Evolutionary conservation across 2,113 vertebrate genomes (phyloP), one percentile per base, ranked within the genome.

Genomic region (Callaeas wilsoni): DNA sequence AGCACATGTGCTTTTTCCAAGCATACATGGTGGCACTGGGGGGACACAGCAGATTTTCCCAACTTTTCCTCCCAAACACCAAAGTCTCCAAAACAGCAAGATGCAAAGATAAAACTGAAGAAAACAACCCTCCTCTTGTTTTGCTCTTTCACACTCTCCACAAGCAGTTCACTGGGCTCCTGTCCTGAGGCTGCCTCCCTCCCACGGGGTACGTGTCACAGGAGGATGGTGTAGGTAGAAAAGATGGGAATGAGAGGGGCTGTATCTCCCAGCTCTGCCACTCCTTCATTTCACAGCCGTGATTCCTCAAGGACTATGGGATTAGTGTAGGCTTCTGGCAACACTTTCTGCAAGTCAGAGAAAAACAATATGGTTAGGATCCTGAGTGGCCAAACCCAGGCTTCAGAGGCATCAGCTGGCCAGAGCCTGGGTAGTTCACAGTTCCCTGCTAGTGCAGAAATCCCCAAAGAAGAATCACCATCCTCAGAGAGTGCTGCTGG

Each of bases 281-380:
- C 13, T 16, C 33, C 50, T 80, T 53, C 27, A 11, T 76, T 74
- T 96, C 87, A 95, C 44, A 96, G 64, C 42, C 41, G 92, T 83
- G 96, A 93, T 84, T 97, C 96, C 46, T 94, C 76, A 60, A 91
- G 83, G 60, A 93, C 57, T 44, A 71, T 62, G 27, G 93, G 53
- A 85, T 89, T 64, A 37, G 21, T 6, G 26, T 74, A 57, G 70
- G 59, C 67, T 89, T 92, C 88, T 82, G 94, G 70, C 57, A 84
- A 50, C 41, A n/a, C 94, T 87, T 94, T 96, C 92, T 97, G 82
- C 62, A 97, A 97, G 23, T 95, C 63, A 96, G 42, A 95, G 41
- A 96, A 81, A 90, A 95, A 64, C 42, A 78, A 6, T 7, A 74
- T 27, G 13, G 50, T 97, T 94, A 96, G 47, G 12, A 67, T 75